phyloP scores from a whole-genome alignment of 2,113 vertebrate species.

The Mormoops blainvillei region DNA sequence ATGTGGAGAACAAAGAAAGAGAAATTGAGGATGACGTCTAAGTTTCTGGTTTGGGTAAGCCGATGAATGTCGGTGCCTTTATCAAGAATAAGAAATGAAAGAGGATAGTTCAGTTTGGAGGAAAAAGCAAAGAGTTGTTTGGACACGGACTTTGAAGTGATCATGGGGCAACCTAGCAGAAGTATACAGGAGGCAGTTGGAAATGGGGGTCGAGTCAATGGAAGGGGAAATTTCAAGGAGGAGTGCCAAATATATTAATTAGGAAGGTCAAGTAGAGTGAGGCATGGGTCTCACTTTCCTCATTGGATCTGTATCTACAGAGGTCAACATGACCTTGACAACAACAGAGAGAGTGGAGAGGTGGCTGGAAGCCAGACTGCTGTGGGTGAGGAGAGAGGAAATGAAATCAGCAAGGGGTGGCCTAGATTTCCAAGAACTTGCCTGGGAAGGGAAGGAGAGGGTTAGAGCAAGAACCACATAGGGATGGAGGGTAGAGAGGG shows the following conservation, averaged over 20 bases:
- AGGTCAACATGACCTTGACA: constrained; percentile 65
- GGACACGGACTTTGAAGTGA: not conserved
- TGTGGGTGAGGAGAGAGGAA: constrained; percentile 42
- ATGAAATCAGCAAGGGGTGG: constrained; percentile 62
- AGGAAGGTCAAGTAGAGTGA: constrained; percentile 58
- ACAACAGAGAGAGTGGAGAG: constrained; percentile 25
- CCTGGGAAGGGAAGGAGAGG: not conserved
- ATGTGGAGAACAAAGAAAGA: not conserved
- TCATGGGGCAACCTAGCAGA: not conserved
- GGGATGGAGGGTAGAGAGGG: not conserved
- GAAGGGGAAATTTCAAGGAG: not conserved
- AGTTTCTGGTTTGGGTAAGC: not conserved
- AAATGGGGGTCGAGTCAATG: not conserved
- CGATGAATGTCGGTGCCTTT: not conserved
- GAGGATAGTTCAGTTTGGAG: constrained; percentile 9
- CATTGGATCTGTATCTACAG: constrained; percentile 37
- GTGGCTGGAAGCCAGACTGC: constrained; percentile 62
- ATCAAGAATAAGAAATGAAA: not conserved
- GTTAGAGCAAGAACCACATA: not conserved
- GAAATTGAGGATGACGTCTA: not conserved
- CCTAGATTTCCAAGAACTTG: constrained; percentile 62
- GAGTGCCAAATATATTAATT: not conserved
- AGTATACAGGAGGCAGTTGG: not conserved
- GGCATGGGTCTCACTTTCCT: too few relatives aligned
- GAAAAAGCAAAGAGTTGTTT: not conserved